Base-by-base conservation (phyloP, 2,797 vertebrate species). In the Poeciliopsis gracilis region DNA sequence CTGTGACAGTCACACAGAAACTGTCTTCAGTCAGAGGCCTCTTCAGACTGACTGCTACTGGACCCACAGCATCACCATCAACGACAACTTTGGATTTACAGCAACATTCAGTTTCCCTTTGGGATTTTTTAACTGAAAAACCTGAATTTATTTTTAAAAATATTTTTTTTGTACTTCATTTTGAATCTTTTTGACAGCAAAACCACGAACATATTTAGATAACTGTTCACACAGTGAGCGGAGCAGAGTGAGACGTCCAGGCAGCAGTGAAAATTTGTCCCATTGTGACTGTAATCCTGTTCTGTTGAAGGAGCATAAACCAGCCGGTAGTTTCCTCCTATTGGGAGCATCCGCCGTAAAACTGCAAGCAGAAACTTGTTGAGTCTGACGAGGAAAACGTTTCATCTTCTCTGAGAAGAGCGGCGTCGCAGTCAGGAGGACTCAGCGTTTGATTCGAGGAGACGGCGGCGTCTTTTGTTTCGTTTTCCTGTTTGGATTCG, bases 381-480 rank as follows among this genome's bases (percentile, higher is more conserved):
- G 6, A 33, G 57, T 4, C 74, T 20, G 36, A 66, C 1, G 28
- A 47, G 20, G 7, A 15, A 63, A 76, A 66, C 25, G 67, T 12
- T 76, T 76, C 28, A 76, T 67, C 75, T 36, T 3, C 30, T 9
- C 5, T 38, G 28, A 47, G 51, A 51, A 25, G 46, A 51, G 20
- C 33, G 55, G 67, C 47, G 51, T 41, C 25, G n/a, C 78, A 53
- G 45, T 46, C 10, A 23, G 16, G 41, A 18, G 20, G 9, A 41
- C 30, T 70, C 30, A 72, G 53, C 41, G 33, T 81, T 80, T 76
- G 45, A 63, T 72, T 61, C 16, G 33, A 69, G 61, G 45, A 20
- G 46, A 36, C 30, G n/a, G 30, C 53, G 49, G 55, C 33, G 10
- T 20, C 49, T 45, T 69, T 30, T 53, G 38, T 45, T 20, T 11